These are phyloP conservation scores for Lasioglossum morio DNA, from an alignment of 2,888 invertebrate species.

Conservation along the genomic window DNA sequence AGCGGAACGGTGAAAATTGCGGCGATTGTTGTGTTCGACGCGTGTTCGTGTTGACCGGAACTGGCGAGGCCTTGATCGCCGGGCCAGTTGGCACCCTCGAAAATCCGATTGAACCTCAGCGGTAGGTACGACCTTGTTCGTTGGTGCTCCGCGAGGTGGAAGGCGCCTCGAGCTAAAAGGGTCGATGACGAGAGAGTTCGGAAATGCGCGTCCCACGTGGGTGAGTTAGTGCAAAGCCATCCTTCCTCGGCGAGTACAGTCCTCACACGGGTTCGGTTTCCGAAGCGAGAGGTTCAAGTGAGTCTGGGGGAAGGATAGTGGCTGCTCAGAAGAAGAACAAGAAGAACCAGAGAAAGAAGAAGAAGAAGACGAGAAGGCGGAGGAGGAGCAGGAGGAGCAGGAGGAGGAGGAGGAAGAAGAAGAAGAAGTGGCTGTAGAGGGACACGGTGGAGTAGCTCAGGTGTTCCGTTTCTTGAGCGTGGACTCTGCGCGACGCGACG, in stretches of 20 bases:
- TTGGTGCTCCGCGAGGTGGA: constrained; percentile 65
- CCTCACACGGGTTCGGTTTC: constrained; percentile 57
- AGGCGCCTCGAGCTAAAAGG: constrained; percentile 79
- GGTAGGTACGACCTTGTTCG: constrained; percentile 68
- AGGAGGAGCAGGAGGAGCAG: constrained; percentile 17
- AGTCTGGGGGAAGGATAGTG: constrained; percentile 45
- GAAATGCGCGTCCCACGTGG: constrained; percentile 81
- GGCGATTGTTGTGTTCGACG: background rate
- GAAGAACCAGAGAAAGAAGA: constrained; percentile 13
- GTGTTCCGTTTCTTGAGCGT: constrained; percentile 76
- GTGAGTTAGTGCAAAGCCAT: constrained; percentile 80
- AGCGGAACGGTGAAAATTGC: background rate
- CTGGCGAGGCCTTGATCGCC: constrained; percentile 55
- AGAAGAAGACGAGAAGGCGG: constrained; percentile 25
- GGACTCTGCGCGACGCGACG: constrained; percentile 68
- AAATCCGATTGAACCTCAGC: constrained; percentile 63
- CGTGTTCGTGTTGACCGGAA: constrained; percentile 40
- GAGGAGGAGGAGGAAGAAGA: constrained; percentile 17
- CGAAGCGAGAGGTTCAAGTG: constrained; percentile 45
- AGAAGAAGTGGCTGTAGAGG: constrained; percentile 30
- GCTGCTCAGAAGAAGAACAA: constrained; percentile 22
- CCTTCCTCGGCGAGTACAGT: constrained; percentile 72
- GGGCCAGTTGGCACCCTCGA: constrained; percentile 65
- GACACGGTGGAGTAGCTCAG: constrained; percentile 71
- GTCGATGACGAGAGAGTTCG: constrained; percentile 84